Evolutionary conservation across 2,113 vertebrate species (phyloP).

Genomic region (Neolamprologus falcicula): DNA sequence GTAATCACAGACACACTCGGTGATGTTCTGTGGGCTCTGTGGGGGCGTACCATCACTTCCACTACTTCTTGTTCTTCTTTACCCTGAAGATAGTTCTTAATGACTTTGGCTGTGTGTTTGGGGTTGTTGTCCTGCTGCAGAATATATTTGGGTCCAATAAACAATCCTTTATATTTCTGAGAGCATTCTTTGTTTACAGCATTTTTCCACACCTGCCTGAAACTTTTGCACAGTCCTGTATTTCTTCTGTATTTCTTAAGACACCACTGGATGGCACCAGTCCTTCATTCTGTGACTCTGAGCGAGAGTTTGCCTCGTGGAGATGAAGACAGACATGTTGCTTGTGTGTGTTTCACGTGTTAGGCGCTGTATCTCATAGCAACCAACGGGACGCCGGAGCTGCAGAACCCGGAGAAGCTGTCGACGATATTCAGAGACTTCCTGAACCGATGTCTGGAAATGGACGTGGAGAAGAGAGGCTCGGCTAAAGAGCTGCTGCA

Average conservation of each 20-base stretch:
- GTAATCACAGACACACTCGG: not conserved
- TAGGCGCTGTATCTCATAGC: constrained; percentile 98
- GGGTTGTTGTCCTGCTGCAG: not conserved
- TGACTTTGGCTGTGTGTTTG: not conserved
- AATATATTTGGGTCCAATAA: rapidly evolving
- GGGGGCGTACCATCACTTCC: not conserved
- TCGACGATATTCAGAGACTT: constrained; percentile 89
- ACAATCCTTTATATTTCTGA: not conserved
- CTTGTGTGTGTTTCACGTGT: not conserved
- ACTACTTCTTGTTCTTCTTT: not conserved
- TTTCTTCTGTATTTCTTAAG: not conserved
- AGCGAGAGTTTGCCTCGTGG: rapidly evolving
- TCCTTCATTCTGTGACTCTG: not conserved
- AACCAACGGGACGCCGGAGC: constrained; percentile 92
- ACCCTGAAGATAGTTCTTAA: not conserved
- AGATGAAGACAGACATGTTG: not conserved
- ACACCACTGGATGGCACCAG: not conserved
- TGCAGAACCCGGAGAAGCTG: constrained; percentile 95
- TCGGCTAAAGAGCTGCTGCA: constrained; percentile 92
- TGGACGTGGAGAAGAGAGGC: constrained; percentile 96
- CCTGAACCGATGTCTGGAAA: constrained; percentile 90
- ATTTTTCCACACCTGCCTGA: not conserved
- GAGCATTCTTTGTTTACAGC: not conserved
- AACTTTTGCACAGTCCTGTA: not conserved
- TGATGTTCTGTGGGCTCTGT: not conserved